These are phyloP conservation scores for Panopea generosa DNA, from an alignment of 2,888 invertebrate genomes.

Conservation along the genomic window DNA sequence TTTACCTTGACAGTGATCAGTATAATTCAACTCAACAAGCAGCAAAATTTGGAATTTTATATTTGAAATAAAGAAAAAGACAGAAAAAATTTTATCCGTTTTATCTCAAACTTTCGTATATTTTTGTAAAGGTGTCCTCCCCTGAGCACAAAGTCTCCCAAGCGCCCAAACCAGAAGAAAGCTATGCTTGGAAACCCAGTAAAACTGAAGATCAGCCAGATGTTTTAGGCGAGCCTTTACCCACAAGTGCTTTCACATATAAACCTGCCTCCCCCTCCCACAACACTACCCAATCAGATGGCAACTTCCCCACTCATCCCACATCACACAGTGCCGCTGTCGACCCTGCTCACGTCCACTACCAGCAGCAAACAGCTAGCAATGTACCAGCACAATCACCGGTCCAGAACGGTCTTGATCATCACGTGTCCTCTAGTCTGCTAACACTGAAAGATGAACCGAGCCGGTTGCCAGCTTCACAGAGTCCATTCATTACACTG, in stretches of 20 bases:
- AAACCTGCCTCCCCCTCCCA: slow-evolving; percentile 42
- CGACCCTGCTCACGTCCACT: not conserved
- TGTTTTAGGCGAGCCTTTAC: slow-evolving; percentile 13
- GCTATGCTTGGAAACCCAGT: slow-evolving; percentile 48
- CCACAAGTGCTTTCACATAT: slow-evolving; percentile 57
- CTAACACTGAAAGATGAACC: slow-evolving; percentile 67
- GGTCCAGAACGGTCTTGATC: slow-evolving; percentile 34
- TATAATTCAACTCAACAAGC: too few relatives aligned
- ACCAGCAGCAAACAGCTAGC: slow-evolving; percentile 14
- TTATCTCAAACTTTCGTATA: too few relatives aligned
- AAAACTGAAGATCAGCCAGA: slow-evolving; percentile 2
- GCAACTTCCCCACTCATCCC: slow-evolving; percentile 5
- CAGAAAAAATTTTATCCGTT: too few relatives aligned
- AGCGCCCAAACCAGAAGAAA: slow-evolving; percentile 41
- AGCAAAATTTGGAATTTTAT: too few relatives aligned
- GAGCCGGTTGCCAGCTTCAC: slow-evolving; percentile 89
- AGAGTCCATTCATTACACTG: slow-evolving; percentile 94
- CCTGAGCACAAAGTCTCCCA: not conserved
- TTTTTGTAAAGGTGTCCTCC: too few relatives aligned
- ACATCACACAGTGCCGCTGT: not conserved
- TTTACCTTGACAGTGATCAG: too few relatives aligned
- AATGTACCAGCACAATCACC: slow-evolving; percentile 12
- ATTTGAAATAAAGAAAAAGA: too few relatives aligned
- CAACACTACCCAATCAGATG: slow-evolving; percentile 28
- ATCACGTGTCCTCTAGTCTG: slow-evolving; percentile 52